Percentiles rank a stretch among this genome's conserved stretches.
Evolutionary conservation across 2,888 invertebrate species (phyloP).

Genomic region (Ennomos quercinarius): DNA sequence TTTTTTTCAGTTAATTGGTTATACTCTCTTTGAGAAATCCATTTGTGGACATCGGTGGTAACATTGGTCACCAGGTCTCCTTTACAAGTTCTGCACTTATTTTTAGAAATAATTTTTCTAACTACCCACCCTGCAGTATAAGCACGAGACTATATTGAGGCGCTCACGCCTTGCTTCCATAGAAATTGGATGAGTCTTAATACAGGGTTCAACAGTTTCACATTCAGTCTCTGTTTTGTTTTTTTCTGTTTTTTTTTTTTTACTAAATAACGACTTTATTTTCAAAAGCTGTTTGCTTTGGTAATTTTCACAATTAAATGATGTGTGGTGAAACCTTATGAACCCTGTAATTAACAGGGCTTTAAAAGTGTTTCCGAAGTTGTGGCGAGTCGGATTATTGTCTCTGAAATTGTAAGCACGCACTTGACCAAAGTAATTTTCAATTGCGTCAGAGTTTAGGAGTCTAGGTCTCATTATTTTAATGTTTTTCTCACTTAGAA

Average conservation of each 20-base stretch:
- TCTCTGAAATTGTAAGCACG: neutral
- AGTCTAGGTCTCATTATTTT: constrained; percentile 2
- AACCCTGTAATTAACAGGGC: constrained; percentile 3
- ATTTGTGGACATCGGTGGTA: constrained; percentile 1
- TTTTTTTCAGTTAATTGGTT: neutral
- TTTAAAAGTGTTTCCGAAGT: constrained; percentile 5
- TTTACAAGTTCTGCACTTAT: neutral
- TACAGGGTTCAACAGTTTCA: neutral
- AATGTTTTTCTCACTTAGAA: neutral
- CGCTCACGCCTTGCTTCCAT: constrained; percentile 9
- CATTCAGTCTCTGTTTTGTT: neutral
- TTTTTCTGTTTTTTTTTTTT: neutral
- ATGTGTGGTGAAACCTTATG: neutral
- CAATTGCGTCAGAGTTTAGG: constrained; percentile 2
- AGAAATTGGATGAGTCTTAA: neutral
- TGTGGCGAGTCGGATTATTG: neutral
- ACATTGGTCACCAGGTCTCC: neutral
- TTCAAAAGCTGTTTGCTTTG: neutral
- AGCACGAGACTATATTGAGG: constrained; percentile 12
- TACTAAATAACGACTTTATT: constrained; percentile 3
- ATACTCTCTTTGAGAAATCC: neutral
- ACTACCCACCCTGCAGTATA: constrained; percentile 22
- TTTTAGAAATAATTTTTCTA: constrained; percentile 4
- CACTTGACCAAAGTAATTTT: constrained; percentile 11
- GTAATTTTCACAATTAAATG: neutral